Evolutionary conservation across 2,888 invertebrate species (phyloP).

Genomic region (Liposcelis brunnea): DNA sequence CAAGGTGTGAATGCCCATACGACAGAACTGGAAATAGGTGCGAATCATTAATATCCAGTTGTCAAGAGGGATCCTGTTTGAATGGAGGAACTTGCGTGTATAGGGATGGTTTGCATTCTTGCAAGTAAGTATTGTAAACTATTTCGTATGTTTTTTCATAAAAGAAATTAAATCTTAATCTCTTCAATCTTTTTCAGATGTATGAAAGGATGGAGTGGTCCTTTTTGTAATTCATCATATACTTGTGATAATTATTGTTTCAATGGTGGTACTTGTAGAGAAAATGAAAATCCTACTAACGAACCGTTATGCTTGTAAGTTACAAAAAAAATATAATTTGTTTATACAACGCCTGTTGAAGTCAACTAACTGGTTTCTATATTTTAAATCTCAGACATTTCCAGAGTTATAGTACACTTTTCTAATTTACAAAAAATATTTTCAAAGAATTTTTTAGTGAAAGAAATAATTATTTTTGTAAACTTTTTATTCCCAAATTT

Average conservation of each 20-base stretch:
- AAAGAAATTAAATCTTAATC: neutral
- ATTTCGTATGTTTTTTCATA: conserved; percentile 3
- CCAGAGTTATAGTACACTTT: too few relatives aligned
- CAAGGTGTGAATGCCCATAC: conserved; percentile 9
- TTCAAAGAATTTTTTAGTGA: too few relatives aligned
- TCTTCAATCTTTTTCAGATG: conserved; percentile 14
- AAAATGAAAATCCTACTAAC: conserved; percentile 22
- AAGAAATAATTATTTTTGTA: conserved; percentile 1
- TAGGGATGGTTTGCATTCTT: conserved; percentile 29
- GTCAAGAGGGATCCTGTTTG: conserved; percentile 27
- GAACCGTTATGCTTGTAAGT: conserved; percentile 28
- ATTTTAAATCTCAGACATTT: too few relatives aligned
- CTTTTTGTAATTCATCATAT: conserved; percentile 32
- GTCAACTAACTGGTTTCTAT: too few relatives aligned
- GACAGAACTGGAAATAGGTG: conserved; percentile 28
- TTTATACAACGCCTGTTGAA: too few relatives aligned
- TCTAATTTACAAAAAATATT: too few relatives aligned
- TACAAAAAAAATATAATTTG: too few relatives aligned
- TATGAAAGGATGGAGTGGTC: conserved; percentile 17
- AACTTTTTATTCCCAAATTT: conserved; percentile 8
- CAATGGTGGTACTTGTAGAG: conserved; percentile 34
- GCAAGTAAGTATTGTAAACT: conserved; percentile 23
- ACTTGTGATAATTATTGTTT: conserved; percentile 32
- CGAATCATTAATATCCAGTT: conserved; percentile 24
- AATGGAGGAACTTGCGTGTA: conserved; percentile 37